A percentile compares a stretch with the other conserved stretches of the same genome.
These are phyloP conservation scores for Aleiodes testaceus DNA, from an alignment of 2,888 invertebrate genomes.

Conservation along the genomic window DNA sequence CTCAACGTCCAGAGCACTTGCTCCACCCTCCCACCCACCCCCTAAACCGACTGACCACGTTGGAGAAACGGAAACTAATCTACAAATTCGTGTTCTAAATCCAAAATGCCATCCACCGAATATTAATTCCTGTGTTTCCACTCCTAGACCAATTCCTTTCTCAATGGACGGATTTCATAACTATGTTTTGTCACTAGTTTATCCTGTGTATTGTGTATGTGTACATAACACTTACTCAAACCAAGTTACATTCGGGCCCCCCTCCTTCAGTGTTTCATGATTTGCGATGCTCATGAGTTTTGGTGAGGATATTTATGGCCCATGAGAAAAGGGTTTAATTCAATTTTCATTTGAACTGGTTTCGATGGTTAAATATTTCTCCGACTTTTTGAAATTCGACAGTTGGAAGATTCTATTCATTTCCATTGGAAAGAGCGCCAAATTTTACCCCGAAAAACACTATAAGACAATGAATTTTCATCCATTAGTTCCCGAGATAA, in stretches of 20 bases:
- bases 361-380: no score
- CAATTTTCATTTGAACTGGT: background rate
- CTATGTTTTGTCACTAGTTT: constrained; percentile 48
- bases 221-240: constrained; percentile 25
- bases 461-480: no score
- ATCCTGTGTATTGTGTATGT: constrained; percentile 33
- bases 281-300: constrained; percentile 28
- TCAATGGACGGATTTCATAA: constrained; percentile 29
- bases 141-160: constrained; percentile 39
- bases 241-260: constrained; percentile 7
- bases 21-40: constrained; percentile 43
- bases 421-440: no score
- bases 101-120: constrained; percentile 69
- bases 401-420: no score
- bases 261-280: constrained; percentile 11
- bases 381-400: no score
- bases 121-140: constrained; percentile 65
- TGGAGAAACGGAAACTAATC: constrained; percentile 68
- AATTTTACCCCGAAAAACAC: no score
- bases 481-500: no score
- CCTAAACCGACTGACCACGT: constrained; percentile 54
- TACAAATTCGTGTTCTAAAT: constrained; percentile 72
- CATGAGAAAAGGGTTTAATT: constrained; percentile 17
- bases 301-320: constrained; percentile 17
- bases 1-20: constrained; percentile 30